These are phyloP conservation scores for Homalodisca vitripennis DNA, from an alignment of 1,140 invertebrate species.

Conservation along the genomic window DNA sequence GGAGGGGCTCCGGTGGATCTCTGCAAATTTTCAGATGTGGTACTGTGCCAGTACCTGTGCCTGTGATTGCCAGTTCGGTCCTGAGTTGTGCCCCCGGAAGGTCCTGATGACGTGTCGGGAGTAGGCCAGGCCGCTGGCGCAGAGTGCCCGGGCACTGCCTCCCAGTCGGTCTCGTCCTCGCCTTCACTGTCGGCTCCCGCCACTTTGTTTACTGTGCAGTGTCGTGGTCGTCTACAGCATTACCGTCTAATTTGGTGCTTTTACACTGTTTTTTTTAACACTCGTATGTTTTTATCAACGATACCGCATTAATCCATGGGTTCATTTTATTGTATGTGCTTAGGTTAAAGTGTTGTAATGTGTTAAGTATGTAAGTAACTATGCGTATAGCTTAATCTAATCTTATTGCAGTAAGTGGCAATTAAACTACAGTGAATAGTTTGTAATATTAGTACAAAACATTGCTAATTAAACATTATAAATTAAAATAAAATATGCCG, in stretches of 20 bases:
- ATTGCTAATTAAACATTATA: too few relatives aligned
- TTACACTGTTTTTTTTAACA: not conserved
- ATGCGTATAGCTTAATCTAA: too few relatives aligned
- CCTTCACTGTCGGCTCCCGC: not conserved
- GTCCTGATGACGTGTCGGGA: not conserved
- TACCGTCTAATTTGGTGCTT: not conserved
- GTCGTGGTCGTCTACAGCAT: not conserved
- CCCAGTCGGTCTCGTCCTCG: not conserved
- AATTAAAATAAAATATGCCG: too few relatives aligned
- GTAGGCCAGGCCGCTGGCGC: not conserved
- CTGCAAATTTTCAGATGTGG: slow-evolving; percentile 30
- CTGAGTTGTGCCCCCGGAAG: not conserved
- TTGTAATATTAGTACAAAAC: too few relatives aligned
- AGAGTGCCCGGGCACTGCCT: not conserved
- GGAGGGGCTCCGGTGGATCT: not conserved
- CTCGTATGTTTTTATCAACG: not conserved
- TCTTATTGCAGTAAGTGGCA: too few relatives aligned
- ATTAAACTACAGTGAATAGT: too few relatives aligned
- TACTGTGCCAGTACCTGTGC: not conserved
- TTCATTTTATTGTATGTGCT: not conserved
- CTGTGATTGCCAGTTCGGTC: not conserved
- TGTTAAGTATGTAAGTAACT: too few relatives aligned
- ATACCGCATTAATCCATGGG: not conserved
- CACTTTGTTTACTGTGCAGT: not conserved
- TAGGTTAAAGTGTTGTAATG: not conserved